Percentiles rank a stretch among this genome's conserved stretches.
Conservation (phyloP, 2,797 vertebrate genomes). For the Sebastes jordani region DNA sequence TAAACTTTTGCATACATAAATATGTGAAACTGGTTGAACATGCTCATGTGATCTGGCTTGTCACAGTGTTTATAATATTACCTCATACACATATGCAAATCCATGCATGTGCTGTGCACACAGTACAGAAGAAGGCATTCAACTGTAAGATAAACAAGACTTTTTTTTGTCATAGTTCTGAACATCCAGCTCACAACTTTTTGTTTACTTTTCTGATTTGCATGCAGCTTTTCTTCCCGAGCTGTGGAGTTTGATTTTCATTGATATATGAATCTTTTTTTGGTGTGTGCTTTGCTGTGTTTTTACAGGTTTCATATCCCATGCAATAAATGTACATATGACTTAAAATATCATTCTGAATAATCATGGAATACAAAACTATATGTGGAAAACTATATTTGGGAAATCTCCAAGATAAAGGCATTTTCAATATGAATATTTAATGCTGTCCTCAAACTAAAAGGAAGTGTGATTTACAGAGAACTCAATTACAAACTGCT, state of each 20-base stretch:
- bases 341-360: slow-evolving; percentile 53
- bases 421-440: slow-evolving; percentile 40
- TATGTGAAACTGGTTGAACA: slow-evolving; percentile 3
- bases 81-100: slow-evolving; percentile 35
- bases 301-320: slow-evolving; percentile 68
- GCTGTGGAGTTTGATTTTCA: slow-evolving; percentile 50
- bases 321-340: slow-evolving; percentile 81
- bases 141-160: slow-evolving; percentile 15
- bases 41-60: slow-evolving; percentile 1
- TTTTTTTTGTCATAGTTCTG: slow-evolving; percentile 33
- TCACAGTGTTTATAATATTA: slow-evolving; percentile 32
- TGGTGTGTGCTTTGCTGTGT: slow-evolving; percentile 56
- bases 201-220: slow-evolving; percentile 61
- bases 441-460: slow-evolving; percentile 13
- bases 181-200: slow-evolving; percentile 28
- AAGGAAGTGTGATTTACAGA: slow-evolving; percentile 6
- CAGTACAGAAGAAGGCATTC: slow-evolving; percentile 28
- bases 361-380: slow-evolving; percentile 23
- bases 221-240: slow-evolving; percentile 57
- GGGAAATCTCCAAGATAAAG: slow-evolving; percentile 5
- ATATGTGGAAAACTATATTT: neutral
- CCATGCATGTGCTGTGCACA: slow-evolving; percentile 42
- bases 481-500: slow-evolving; percentile 37
- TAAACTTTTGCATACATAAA: slow-evolving; percentile 8
- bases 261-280: slow-evolving; percentile 44